Percentiles rank a stretch among this genome's conserved stretches.
These are phyloP conservation scores for Centropristis striata DNA, from an alignment of 2,113 vertebrate species.

Conservation along the genomic window DNA sequence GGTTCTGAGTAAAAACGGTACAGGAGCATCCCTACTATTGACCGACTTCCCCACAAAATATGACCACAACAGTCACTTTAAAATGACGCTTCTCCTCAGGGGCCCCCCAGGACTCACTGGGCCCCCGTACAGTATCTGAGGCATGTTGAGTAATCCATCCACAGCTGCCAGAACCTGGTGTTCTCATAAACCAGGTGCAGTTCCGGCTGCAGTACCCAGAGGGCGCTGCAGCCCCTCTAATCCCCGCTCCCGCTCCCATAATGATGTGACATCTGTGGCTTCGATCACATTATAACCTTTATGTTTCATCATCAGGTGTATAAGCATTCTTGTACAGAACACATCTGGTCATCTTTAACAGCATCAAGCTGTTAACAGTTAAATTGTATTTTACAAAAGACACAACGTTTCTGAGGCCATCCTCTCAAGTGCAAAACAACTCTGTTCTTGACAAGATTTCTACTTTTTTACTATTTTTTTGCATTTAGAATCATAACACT, in stretches of 20 bases:
- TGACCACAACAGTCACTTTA: background rate
- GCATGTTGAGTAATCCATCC: background rate
- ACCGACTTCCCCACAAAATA: too few relatives aligned
- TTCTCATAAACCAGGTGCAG: conserved; percentile 37
- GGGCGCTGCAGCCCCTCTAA: conserved; percentile 67
- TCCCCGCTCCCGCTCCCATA: conserved; percentile 21
- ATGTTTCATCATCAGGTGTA: conserved; percentile 80
- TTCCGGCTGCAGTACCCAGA: conserved; percentile 49
- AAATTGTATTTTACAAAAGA: conserved; percentile 85
- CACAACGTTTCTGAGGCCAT: conserved; percentile 70
- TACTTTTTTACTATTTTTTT: conserved; percentile 63
- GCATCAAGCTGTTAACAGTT: conserved; percentile 84
- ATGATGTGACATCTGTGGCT: conserved; percentile 39
- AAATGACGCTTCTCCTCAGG: background rate
- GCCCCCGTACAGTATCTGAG: background rate
- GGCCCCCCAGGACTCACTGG: background rate
- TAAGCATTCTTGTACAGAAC: conserved; percentile 86
- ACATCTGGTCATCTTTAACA: conserved; percentile 79
- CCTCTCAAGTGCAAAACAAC: conserved; percentile 83
- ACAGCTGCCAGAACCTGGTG: background rate
- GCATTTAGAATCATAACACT: conserved; percentile 80
- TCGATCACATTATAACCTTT: conserved; percentile 72
- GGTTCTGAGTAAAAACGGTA: too few relatives aligned
- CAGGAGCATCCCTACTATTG: too few relatives aligned
- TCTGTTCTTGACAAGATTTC: conserved; percentile 74